These are phyloP conservation scores for Tipula confusa DNA, from an alignment of 2,888 invertebrate genomes.

Conservation along the genomic window DNA sequence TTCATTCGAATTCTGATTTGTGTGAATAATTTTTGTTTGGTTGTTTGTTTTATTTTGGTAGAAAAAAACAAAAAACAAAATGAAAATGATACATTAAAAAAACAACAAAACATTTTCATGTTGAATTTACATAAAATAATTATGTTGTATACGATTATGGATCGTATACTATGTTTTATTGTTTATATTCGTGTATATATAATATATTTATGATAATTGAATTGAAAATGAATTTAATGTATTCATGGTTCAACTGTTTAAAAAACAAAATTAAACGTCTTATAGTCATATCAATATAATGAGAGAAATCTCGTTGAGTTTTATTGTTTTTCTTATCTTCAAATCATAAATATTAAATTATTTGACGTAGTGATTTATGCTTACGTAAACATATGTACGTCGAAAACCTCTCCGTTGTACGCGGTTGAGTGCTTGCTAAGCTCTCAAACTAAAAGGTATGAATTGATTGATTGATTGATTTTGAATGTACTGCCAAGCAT, in stretches of 20 bases:
- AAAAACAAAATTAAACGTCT: neutral
- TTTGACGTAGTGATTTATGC: neutral
- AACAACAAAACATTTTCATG: neutral
- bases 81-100: neutral
- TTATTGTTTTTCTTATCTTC: neutral
- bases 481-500: no score
- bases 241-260: neutral
- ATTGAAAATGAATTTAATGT: neutral
- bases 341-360: neutral
- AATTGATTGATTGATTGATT: no score
- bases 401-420: no score
- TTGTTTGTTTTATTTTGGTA: neutral
- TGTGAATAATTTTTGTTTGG: neutral
- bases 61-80: neutral
- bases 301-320: neutral
- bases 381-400: neutral
- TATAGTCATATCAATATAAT: neutral
- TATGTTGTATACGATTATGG: neutral
- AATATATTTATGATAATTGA: neutral
- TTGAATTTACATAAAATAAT: slow-evolving; percentile 16
- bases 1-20: neutral
- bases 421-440: no score
- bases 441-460: no score
- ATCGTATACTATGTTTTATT: neutral
- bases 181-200: no score